Evolutionary conservation across 2,888 invertebrate species (phyloP).

Genomic region (Odontocerum albicorne): DNA sequence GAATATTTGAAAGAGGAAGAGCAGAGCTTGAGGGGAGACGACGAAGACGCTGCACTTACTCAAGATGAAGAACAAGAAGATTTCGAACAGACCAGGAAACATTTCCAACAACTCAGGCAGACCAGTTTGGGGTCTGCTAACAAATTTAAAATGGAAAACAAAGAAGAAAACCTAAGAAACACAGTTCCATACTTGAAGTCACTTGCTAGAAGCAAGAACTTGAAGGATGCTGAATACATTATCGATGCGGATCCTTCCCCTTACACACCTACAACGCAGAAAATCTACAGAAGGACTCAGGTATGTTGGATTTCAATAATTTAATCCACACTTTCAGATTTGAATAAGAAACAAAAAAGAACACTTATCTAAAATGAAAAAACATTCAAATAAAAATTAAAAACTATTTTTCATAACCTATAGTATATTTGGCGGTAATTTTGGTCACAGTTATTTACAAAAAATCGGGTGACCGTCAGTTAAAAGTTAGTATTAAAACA

Average conservation of each 20-base stretch:
- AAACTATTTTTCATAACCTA: no score
- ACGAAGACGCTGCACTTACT: constrained; percentile 17
- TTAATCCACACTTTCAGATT: no score
- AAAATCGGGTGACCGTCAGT: no score
- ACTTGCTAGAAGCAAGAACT: constrained; percentile 61
- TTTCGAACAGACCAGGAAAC: constrained; percentile 59
- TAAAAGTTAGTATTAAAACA: no score
- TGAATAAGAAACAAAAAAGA: no score
- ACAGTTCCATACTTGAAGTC: constrained; percentile 64
- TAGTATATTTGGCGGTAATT: no score
- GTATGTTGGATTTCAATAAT: no score
- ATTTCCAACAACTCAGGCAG: constrained; percentile 63
- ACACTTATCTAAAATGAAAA: no score
- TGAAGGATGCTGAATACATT: constrained; percentile 53
- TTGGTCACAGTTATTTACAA: no score
- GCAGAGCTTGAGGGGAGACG: constrained; percentile 9
- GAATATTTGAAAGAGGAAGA: constrained; percentile 46
- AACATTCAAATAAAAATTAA: no score
- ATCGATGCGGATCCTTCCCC: constrained; percentile 51
- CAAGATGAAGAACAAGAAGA: constrained; percentile 49
- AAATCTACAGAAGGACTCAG: constrained; percentile 52
- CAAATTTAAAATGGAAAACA: constrained; percentile 62
- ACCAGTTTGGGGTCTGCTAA: constrained; percentile 65
- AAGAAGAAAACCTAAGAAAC: constrained; percentile 61
- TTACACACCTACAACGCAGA: constrained; percentile 59